These are phyloP conservation scores for Galleria mellonella DNA, from an alignment of 1,140 invertebrate genomes.

Conservation along the genomic window DNA sequence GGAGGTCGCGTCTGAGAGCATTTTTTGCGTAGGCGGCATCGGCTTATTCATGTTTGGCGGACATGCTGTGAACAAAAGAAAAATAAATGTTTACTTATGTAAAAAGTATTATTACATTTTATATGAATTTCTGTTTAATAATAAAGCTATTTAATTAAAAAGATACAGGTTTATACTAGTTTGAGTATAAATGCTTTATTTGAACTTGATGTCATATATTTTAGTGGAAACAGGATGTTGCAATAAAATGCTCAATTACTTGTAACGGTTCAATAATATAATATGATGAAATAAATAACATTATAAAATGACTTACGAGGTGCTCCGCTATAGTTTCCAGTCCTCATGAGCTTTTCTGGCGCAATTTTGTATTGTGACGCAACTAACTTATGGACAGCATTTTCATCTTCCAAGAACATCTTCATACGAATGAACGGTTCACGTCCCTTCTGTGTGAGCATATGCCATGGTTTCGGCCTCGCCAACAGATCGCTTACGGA, in stretches of 20 bases:
- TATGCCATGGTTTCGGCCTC: constrained; percentile 97
- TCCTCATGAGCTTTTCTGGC: constrained; percentile 96
- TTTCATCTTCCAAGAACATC: constrained; percentile 97
- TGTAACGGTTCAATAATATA: too few relatives aligned
- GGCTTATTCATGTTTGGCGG: constrained; percentile 82
- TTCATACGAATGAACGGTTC: constrained; percentile 99
- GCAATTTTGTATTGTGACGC: constrained; percentile 98
- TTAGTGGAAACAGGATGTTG: too few relatives aligned
- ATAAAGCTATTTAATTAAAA: too few relatives aligned
- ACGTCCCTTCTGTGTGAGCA: constrained; percentile 96
- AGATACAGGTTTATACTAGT: too few relatives aligned
- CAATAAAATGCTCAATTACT: too few relatives aligned
- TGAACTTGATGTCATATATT: too few relatives aligned
- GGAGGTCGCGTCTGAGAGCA: constrained; percentile 81
- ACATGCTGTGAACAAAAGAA: constrained; percentile 74
- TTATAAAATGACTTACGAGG: constrained; percentile 80
- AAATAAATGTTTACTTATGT: background rate
- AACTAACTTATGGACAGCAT: constrained; percentile 96
- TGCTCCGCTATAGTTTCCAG: constrained; percentile 91
- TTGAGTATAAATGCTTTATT: too few relatives aligned
- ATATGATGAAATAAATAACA: too few relatives aligned
- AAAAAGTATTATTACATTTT: too few relatives aligned
- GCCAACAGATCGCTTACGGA: constrained; percentile 96
- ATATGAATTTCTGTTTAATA: too few relatives aligned
- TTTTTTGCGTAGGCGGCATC: constrained; percentile 84